phyloP scores from a whole-genome alignment of 2,797 vertebrate species.

The Myoxocephalus aenaeus region DNA sequence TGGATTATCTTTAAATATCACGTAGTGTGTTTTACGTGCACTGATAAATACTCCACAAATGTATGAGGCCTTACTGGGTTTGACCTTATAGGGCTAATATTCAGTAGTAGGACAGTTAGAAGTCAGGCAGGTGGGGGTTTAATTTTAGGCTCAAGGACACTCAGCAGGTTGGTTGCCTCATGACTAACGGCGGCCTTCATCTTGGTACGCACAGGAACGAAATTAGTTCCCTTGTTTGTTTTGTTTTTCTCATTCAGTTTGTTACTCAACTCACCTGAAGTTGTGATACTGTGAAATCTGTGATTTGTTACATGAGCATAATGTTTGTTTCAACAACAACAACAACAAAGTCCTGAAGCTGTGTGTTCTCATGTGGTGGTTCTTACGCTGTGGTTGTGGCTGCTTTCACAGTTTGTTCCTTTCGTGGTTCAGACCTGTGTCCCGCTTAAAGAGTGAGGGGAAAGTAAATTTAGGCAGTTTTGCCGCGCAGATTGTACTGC shows the following conservation, averaged over 20 bases:
- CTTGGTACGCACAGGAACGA: not conserved
- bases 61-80: slow-evolving; percentile 22
- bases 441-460: not conserved
- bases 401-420: slow-evolving; percentile 3
- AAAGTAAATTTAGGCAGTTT: not conserved
- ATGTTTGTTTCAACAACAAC: slow-evolving; percentile 18
- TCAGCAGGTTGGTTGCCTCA: not conserved
- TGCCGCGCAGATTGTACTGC: not conserved
- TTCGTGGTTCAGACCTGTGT: slow-evolving; percentile 15
- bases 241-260: slow-evolving; percentile 15
- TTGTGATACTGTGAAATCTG: slow-evolving; percentile 67
- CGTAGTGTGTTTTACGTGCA: slow-evolving; percentile 5
- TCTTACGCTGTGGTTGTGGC: not conserved
- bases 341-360: slow-evolving; percentile 1
- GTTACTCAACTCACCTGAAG: slow-evolving; percentile 37
- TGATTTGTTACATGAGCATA: slow-evolving; percentile 16
- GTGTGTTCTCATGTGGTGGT: slow-evolving; percentile 18
- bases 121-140: not conserved
- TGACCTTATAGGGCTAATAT: not conserved
- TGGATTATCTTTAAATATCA: not conserved
- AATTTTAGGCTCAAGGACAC: not conserved
- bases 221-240: not conserved
- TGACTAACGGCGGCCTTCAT: not conserved
- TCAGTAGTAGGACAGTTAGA: not conserved
- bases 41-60: not conserved